These are phyloP conservation scores for Dipus sagitta DNA, from an alignment of 2,797 vertebrate species.

Conservation along the genomic window DNA sequence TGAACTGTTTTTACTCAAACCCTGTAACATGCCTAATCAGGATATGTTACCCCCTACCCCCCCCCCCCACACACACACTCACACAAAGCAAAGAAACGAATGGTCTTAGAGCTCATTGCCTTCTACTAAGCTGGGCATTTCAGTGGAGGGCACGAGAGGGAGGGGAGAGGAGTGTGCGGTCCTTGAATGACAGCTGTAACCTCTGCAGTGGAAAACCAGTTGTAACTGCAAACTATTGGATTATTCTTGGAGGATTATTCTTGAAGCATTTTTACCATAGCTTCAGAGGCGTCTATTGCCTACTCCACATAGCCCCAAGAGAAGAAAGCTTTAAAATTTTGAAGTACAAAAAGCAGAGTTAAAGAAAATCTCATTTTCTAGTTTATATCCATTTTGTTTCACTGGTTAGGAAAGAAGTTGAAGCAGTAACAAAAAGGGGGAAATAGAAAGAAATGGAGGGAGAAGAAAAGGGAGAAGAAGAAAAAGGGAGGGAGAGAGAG, in stretches of 20 bases:
- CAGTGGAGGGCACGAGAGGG: neutral
- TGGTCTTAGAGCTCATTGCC: neutral
- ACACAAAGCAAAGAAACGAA: neutral
- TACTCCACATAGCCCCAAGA: fast-evolving
- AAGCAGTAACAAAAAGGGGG: neutral
- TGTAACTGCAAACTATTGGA: neutral
- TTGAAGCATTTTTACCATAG: neutral
- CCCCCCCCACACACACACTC: too few relatives aligned
- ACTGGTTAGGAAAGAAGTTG: neutral
- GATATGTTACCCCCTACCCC: neutral
- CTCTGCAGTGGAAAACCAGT: neutral
- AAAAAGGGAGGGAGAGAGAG: neutral
- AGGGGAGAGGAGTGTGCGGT: neutral
- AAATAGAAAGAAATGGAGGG: neutral
- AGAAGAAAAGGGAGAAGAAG: too few relatives aligned
- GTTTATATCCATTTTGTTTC: neutral
- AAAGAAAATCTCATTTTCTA: neutral
- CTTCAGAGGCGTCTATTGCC: neutral
- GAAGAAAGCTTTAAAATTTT: neutral
- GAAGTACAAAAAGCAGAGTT: slow-evolving; percentile 14
- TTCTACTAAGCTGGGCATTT: neutral
- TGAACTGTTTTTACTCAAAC: neutral
- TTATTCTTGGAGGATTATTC: slow-evolving; percentile 1
- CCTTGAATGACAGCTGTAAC: neutral
- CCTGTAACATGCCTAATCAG: neutral